A percentile compares a stretch with the other conserved stretches of the same genome.
Conservation (phyloP, 2,113 vertebrate genomes). For the Percina caprodes region DNA sequence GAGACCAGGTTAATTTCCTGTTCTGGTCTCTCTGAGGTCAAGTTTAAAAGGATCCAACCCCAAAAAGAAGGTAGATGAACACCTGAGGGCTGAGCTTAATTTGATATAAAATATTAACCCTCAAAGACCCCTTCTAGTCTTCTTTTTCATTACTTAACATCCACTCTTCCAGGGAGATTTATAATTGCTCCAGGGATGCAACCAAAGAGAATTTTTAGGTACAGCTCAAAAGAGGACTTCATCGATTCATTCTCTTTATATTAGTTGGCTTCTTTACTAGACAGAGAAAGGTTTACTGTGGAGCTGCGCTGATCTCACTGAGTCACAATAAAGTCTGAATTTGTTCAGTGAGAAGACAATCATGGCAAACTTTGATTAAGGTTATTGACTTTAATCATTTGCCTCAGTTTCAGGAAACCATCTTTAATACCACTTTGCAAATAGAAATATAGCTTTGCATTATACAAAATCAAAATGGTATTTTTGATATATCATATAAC, state of each 20-base stretch:
- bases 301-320: background rate
- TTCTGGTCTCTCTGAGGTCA: conserved; percentile 37
- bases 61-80: conserved; percentile 40
- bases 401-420: background rate
- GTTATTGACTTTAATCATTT: background rate
- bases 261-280: conserved; percentile 11
- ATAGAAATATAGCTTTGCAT: background rate
- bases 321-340: background rate
- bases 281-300: background rate
- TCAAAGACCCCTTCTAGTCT: conserved; percentile 16
- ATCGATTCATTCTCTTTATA: conserved; percentile 43
- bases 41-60: conserved; percentile 40
- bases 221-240: conserved; percentile 15
- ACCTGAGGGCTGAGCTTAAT: conserved; percentile 61
- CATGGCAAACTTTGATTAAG: background rate
- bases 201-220: conserved; percentile 51
- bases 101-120: conserved; percentile 66
- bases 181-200: conserved; percentile 46
- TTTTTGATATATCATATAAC: background rate
- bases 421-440: background rate
- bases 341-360: background rate
- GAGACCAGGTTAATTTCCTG: conserved; percentile 63
- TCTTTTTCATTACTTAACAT: conserved; percentile 60
- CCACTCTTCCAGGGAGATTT: conserved; percentile 43
- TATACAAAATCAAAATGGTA: background rate